phyloP scores from a whole-genome alignment of 2,888 invertebrate genomes.

The Chloroclystis v-ata region DNA sequence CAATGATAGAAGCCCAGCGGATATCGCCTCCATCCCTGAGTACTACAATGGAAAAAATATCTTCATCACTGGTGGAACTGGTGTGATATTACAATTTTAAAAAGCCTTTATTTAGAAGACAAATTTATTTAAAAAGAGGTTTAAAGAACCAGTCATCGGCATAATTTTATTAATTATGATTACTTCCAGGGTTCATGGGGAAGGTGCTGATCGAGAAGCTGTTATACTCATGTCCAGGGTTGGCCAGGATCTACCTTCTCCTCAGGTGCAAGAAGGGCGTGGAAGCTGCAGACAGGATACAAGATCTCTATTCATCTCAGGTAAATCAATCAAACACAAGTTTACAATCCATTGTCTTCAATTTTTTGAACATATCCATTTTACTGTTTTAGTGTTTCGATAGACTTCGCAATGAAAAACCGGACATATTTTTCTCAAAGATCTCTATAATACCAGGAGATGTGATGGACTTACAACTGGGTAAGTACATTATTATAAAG shows the following conservation, averaged over 20 bases:
- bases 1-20: constrained; percentile 39
- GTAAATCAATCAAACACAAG: constrained; percentile 47
- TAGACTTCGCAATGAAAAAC: constrained; percentile 73
- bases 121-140: no score
- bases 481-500: constrained; percentile 37
- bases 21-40: constrained; percentile 70
- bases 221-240: constrained; percentile 85
- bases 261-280: constrained; percentile 85
- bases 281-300: constrained; percentile 80
- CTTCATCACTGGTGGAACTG: constrained; percentile 89
- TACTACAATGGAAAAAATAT: constrained; percentile 84
- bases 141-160: no score
- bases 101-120: no score
- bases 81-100: constrained; percentile 37
- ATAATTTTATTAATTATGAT: no score
- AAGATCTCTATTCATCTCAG: constrained; percentile 58
- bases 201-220: constrained; percentile 93
- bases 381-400: constrained; percentile 77
- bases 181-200: constrained; percentile 86
- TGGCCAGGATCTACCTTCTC: constrained; percentile 86
- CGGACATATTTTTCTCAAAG: constrained; percentile 76
- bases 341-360: neutral
- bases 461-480: constrained; percentile 75
- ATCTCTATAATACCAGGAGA: constrained; percentile 83
- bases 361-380: neutral